Evolutionary conservation across 2,888 invertebrate species (phyloP), one percentile per base, ranked within the genome.

Genomic region (Ennomos quercinarius): DNA sequence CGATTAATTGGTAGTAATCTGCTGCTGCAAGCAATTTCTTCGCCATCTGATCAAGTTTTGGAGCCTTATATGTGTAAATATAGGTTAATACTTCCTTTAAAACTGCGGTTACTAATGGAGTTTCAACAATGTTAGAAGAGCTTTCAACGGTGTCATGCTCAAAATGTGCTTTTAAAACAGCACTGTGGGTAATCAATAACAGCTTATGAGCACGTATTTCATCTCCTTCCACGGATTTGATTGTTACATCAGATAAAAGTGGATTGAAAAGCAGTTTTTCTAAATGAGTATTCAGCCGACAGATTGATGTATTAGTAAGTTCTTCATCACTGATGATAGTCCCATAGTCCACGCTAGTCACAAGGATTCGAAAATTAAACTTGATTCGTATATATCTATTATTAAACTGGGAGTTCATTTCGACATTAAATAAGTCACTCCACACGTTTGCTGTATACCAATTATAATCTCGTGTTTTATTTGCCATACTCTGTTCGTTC

Each of bases 151-250:
- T 17, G 3, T 17, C 17, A 17, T 17, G 17, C 1, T 56, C 44
- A n/a, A 56, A 56, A 9, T 56, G 42, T 1, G 56, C 49, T 17
- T 49, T 56, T 4, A 48, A 44, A 10, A 56, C 56, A 2, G 8
- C 9, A 9, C 56, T 56, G 10, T 48, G 48, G 8, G 12, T 35
- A 4, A 10, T n/a, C 12, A 56, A 39, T 9, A 56, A 17, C 9
- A 13, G 12, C 34, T 56, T 56, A 39, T 49, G 56, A 11, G 38
- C 56, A 6, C 10, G 36, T 8, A 56, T 44, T 39, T 34, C 42
- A 35, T 13, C 35, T 4, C 48, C 48, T 12, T 56, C 44, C 9
- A 13, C 39, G 9, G 48, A 49, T 35, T 49, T 56, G 9, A 56
- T 43, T 12, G 39, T 49, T 2, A 56, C 38, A 34, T 56, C 56